A percentile compares a stretch with the other conserved stretches of the same genome.
phyloP scores from a whole-genome alignment of 2,797 vertebrate species.

The Tadarida brasiliensis region DNA sequence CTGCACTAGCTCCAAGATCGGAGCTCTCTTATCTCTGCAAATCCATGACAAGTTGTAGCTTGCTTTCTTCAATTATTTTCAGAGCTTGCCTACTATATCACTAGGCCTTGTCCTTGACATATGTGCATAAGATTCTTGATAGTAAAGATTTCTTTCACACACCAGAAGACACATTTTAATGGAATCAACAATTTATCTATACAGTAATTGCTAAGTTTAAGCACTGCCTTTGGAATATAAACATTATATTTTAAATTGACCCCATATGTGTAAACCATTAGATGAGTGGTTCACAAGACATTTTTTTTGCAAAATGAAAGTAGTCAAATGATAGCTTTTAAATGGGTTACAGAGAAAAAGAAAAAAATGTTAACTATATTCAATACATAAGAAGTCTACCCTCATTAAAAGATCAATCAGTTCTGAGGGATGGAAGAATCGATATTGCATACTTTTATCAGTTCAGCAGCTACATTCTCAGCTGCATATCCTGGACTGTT shows the following conservation, averaged over 20 bases:
- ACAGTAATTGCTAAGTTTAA: neutral
- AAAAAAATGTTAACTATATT: neutral
- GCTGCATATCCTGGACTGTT: neutral
- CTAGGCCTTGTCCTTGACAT: neutral
- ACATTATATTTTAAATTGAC: neutral
- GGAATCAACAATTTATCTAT: neutral
- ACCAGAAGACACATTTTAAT: neutral
- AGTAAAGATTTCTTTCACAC: neutral
- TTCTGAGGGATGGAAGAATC: neutral
- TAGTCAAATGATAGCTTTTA: neutral
- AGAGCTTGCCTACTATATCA: neutral
- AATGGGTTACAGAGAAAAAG: neutral
- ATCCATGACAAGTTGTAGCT: neutral
- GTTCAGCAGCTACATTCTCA: neutral
- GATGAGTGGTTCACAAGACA: constrained; percentile 5
- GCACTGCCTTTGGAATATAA: neutral
- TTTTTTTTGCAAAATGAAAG: constrained; percentile 34
- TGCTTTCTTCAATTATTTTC: neutral
- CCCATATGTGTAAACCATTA: neutral
- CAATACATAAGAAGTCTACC: neutral
- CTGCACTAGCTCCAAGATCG: neutral
- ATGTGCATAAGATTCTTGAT: neutral
- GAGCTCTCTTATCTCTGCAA: neutral
- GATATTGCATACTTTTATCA: neutral
- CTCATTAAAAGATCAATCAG: constrained; percentile 28